A percentile compares a stretch with the other conserved stretches of the same genome.
phyloP scores from a whole-genome alignment of 2,797 vertebrate species.

The Anniella stebbinsi region DNA sequence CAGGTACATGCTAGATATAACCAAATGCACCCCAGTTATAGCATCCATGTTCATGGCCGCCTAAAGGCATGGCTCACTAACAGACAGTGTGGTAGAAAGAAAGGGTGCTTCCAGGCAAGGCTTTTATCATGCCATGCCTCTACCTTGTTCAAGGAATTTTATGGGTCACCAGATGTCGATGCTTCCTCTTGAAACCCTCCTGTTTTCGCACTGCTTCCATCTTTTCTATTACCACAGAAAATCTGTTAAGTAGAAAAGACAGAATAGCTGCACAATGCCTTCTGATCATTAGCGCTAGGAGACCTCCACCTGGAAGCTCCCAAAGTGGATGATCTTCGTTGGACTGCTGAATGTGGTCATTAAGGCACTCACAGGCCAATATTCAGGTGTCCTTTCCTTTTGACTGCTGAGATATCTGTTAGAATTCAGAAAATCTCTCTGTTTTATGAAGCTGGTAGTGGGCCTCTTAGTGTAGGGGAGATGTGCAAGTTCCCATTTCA shows the following conservation, averaged over 20 bases:
- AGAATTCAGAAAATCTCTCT: background rate
- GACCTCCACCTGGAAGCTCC: too few relatives aligned
- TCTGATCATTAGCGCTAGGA: too few relatives aligned
- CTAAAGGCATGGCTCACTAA: too few relatives aligned
- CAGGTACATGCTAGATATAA: background rate
- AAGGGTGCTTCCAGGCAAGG: too few relatives aligned
- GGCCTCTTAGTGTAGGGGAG: background rate
- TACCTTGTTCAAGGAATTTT: too few relatives aligned
- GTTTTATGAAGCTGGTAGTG: background rate
- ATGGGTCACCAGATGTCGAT: too few relatives aligned
- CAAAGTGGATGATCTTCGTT: background rate
- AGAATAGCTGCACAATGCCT: too few relatives aligned
- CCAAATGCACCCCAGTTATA: background rate
- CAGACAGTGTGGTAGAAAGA: background rate
- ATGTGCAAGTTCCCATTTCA: background rate
- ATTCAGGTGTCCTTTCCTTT: background rate
- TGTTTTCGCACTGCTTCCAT: too few relatives aligned
- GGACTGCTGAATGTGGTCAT: background rate
- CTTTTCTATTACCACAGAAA: too few relatives aligned
- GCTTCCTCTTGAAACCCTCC: too few relatives aligned
- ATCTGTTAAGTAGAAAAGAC: too few relatives aligned
- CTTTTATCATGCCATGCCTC: too few relatives aligned
- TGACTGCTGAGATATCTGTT: background rate
- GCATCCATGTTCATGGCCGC: background rate
- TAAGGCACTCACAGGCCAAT: background rate